These are phyloP conservation scores for Oligia latruncula DNA, from an alignment of 2,888 invertebrate species.

Conservation along the genomic window DNA sequence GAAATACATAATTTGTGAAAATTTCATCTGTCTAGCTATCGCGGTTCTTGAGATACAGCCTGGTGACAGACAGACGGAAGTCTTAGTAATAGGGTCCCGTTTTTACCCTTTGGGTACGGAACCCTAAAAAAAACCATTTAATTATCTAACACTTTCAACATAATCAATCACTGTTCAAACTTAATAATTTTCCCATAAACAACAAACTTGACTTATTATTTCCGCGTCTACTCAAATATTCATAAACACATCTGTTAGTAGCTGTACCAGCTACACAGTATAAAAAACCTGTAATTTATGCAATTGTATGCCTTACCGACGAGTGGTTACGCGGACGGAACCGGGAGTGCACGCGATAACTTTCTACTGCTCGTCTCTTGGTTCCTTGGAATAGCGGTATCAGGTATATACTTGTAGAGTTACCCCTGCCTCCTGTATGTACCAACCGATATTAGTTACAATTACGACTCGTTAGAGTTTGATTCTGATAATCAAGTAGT, in stretches of 20 bases:
- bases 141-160: not conserved
- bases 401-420: constrained; percentile 5
- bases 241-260: constrained; percentile 13
- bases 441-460: not conserved
- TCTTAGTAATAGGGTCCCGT: too few relatives aligned
- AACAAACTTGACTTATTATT: constrained; percentile 6
- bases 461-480: not conserved
- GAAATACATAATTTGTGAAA: too few relatives aligned
- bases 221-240: constrained; percentile 18
- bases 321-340: constrained; percentile 47
- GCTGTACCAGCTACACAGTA: constrained; percentile 6
- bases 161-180: not conserved
- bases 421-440: not conserved
- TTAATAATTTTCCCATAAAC: not conserved
- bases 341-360: constrained; percentile 58
- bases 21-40: too few relatives aligned
- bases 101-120: too few relatives aligned
- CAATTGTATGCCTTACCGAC: constrained; percentile 33
- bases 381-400: constrained; percentile 21
- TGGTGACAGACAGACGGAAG: too few relatives aligned
- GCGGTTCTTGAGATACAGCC: too few relatives aligned
- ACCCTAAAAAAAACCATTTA: not conserved
- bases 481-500: not conserved
- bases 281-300: constrained; percentile 52
- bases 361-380: constrained; percentile 50